Evolutionary conservation across 2,888 invertebrate species (phyloP).

Genomic region (Ramazzottius varieornatus): DNA sequence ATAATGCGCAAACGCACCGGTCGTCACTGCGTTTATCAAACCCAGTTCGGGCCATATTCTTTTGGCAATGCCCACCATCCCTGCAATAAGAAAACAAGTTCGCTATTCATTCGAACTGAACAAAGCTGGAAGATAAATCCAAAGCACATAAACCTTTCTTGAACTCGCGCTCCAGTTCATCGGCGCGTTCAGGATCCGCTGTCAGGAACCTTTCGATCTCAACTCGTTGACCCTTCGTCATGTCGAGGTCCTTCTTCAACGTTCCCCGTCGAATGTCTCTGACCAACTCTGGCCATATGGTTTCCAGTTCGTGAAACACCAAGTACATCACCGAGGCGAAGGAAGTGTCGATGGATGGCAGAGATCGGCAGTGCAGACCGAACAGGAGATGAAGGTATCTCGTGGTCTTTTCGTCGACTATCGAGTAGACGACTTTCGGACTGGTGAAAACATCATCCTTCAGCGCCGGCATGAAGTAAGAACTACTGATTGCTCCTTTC

Average conservation of each 20-base stretch:
- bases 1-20: conserved; percentile 18
- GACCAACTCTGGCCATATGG: conserved; percentile 13
- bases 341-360: conserved; percentile 20
- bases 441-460: conserved; percentile 18
- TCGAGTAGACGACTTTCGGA: conserved; percentile 15
- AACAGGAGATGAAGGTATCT: conserved; percentile 20
- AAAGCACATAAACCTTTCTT: conserved; percentile 11
- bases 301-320: conserved; percentile 15
- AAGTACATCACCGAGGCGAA: conserved; percentile 19
- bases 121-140: no score
- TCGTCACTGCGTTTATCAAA: conserved; percentile 14
- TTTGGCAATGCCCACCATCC: conserved; percentile 10
- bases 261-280: conserved; percentile 16
- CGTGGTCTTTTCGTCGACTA: conserved; percentile 17
- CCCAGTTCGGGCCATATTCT: conserved; percentile 17
- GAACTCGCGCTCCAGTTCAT: conserved; percentile 15
- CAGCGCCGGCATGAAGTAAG: no score
- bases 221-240: conserved; percentile 13
- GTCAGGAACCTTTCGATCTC: no score
- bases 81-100: conserved; percentile 4
- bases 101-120: not conserved
- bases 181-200: conserved; percentile 16
- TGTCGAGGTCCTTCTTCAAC: conserved; percentile 13
- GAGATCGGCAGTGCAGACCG: conserved; percentile 16
- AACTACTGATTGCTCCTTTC: no score